phyloP scores from a whole-genome alignment of 2,888 invertebrate genomes.

The Napeogenes sylphis region DNA sequence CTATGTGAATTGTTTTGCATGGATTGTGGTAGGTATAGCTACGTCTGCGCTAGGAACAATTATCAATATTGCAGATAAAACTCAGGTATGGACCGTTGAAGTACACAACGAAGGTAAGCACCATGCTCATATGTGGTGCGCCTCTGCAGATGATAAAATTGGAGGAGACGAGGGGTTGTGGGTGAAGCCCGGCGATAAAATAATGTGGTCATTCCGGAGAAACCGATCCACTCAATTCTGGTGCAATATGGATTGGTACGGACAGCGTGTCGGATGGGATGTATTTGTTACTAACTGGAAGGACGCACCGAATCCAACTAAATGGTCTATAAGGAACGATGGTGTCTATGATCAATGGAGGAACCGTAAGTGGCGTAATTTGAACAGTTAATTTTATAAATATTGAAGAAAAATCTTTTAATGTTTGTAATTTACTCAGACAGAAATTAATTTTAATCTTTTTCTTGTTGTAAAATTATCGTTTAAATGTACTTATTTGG shows the following conservation, averaged over 20 bases:
- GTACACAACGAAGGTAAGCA: conserved; percentile 2
- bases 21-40: neutral
- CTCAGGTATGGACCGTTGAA: neutral
- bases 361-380: neutral
- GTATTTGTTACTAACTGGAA: conserved; percentile 5
- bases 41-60: neutral
- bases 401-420: neutral
- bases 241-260: conserved; percentile 2
- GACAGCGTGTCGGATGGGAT: conserved; percentile 1
- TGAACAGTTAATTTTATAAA: neutral
- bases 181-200: conserved; percentile 1
- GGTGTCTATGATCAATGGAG: conserved; percentile 3
- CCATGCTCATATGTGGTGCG: conserved; percentile 1
- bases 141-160: neutral
- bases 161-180: neutral
- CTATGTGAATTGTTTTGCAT: conserved; percentile 1
- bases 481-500: too few species aligned
- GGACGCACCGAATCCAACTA: conserved; percentile 1
- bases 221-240: neutral
- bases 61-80: conserved; percentile 1
- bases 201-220: conserved; percentile 3
- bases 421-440: too few species aligned
- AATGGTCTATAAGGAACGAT: conserved; percentile 4
- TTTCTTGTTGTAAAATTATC: too few species aligned
- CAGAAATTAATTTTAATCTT: too few species aligned